Base-by-base conservation (phyloP, 2,888 invertebrate species). In the Drosophila nigritarsus region DNA sequence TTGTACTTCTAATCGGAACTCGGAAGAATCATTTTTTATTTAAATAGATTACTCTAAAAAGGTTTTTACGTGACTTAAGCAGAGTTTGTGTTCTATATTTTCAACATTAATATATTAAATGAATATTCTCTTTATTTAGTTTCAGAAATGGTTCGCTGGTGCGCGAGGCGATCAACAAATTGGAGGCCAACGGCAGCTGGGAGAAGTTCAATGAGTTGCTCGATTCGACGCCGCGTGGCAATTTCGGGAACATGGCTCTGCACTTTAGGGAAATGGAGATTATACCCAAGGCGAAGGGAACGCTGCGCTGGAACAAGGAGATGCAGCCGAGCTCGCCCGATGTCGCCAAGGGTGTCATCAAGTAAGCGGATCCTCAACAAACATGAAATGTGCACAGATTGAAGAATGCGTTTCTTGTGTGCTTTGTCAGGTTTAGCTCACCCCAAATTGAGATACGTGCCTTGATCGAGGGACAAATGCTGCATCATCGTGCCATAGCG, bases 111-210 rank as follows among this genome's bases (percentile, higher is more conserved):
- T 8, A 30, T 30, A 8, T 30, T 30, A 8, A 8, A 30, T 30
- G 2, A 2, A 30, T 9, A 30, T 24, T 3, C 8, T 18, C 6
- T 24, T 20, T 0, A 2, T 50, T 24, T 58, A 96, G 96, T 93
- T 98, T 96, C 92, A 97, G 98, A 91, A 99, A 99, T 94, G 99
- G 99, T 0, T 98, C 99, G 0, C 93, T 99, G 29, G 98, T 98
- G 0, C 94, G 99, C 20, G 98, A 99, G 94, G 94, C 95, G 87
- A 73, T 92, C 11, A 96, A 98, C 62, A 94, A 97, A 60, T 95
- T 97, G 24, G 95, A 96, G 65, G 96, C 96, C 0, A 96, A 96
- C 40, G 94, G 95, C 15, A 96, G 95, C 62, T 99, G 99, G 99
- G 95, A 96, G 2, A 95, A 95, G 30, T 99, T 99, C 91, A 96